A percentile compares a stretch with the other conserved stretches of the same genome.
These are phyloP conservation scores for Oligia strigilis DNA, from an alignment of 2,888 invertebrate genomes.

Conservation along the genomic window DNA sequence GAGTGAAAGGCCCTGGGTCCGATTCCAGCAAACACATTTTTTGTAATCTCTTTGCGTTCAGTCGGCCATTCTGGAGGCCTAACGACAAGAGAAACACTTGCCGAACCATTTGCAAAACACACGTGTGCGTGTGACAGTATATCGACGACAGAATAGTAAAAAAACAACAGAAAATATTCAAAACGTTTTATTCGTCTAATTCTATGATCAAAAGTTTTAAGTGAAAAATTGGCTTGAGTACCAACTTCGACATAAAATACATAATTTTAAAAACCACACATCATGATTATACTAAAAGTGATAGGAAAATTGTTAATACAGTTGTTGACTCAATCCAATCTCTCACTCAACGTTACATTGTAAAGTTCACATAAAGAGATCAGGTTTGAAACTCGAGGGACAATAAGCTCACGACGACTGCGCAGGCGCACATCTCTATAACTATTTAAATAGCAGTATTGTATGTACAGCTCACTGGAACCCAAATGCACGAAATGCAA, in stretches of 20 bases:
- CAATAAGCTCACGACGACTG: constrained; percentile 81
- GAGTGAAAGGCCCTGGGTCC: background rate
- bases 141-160: constrained; percentile 31
- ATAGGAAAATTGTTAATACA: constrained; percentile 58
- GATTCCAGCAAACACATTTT: background rate
- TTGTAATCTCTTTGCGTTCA: background rate
- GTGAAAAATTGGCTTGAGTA: constrained; percentile 81
- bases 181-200: constrained; percentile 87
- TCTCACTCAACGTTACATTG: constrained; percentile 81
- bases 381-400: constrained; percentile 82
- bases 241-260: constrained; percentile 63
- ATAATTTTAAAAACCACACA: constrained; percentile 61
- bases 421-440: constrained; percentile 45
- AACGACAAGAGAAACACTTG: background rate
- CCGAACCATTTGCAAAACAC: background rate
- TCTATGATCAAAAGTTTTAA: constrained; percentile 84
- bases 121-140: background rate
- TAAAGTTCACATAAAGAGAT: constrained; percentile 89
- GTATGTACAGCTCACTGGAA: constrained; percentile 81
- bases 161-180: constrained; percentile 75
- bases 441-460: constrained; percentile 70
- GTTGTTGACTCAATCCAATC: constrained; percentile 77
- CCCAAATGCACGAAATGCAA: constrained; percentile 85
- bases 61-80: background rate
- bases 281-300: constrained; percentile 63